Conservation (phyloP, 2,113 vertebrate genomes). For the Pachycephala philippinensis region DNA sequence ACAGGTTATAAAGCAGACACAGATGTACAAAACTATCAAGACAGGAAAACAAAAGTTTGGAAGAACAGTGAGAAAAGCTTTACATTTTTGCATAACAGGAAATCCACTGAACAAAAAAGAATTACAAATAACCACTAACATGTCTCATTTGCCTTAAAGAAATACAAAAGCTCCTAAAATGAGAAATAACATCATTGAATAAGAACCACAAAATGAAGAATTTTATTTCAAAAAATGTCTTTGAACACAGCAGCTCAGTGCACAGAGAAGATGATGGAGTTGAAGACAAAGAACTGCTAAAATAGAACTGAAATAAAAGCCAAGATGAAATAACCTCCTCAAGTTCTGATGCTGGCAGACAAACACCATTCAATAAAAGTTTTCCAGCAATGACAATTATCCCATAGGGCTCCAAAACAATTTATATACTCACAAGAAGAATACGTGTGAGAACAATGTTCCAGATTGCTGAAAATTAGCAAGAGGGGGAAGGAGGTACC, state of each 20-base stretch:
- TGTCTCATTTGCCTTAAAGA: slow-evolving; percentile 60
- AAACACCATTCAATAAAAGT: slow-evolving; percentile 38
- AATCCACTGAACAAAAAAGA: slow-evolving; percentile 63
- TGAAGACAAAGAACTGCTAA: slow-evolving; percentile 56
- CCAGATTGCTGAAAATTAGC: background rate
- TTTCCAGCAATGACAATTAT: slow-evolving; percentile 31
- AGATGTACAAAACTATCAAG: slow-evolving; percentile 55
- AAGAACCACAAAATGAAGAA: slow-evolving; percentile 57
- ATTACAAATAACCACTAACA: slow-evolving; percentile 60
- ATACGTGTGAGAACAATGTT: background rate
- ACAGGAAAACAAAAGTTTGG: slow-evolving; percentile 59
- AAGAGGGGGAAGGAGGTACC: background rate
- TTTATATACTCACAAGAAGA: background rate
- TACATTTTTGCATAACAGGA: slow-evolving; percentile 63
- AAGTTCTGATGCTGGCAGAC: slow-evolving; percentile 20
- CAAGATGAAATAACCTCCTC: slow-evolving; percentile 30
- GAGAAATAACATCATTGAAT: slow-evolving; percentile 36
- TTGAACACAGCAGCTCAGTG: slow-evolving; percentile 41
- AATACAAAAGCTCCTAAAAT: slow-evolving; percentile 55
- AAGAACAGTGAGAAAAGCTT: slow-evolving; percentile 50
- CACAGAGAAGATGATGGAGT: slow-evolving; percentile 18
- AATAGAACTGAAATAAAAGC: slow-evolving; percentile 43
- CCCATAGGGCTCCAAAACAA: slow-evolving; percentile 28
- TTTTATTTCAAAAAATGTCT: slow-evolving; percentile 44
- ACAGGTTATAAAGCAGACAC: slow-evolving; percentile 62